These are phyloP conservation scores for Oncorhynchus kisutch DNA, from an alignment of 2,113 vertebrate genomes.

Conservation along the genomic window DNA sequence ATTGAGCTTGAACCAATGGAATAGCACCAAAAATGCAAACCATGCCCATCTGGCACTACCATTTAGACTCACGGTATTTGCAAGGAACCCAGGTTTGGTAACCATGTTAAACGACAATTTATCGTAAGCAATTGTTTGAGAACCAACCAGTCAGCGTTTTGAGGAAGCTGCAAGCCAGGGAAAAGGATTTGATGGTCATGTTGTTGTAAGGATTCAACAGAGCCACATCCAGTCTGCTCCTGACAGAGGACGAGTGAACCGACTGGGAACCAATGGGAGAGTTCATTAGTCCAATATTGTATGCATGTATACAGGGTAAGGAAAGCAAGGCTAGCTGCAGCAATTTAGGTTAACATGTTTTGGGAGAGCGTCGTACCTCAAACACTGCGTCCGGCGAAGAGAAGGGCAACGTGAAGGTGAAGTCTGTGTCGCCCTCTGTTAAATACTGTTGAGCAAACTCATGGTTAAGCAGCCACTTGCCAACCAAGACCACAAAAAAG, in stretches of 20 bases:
- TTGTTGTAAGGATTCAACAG: slow-evolving; percentile 34
- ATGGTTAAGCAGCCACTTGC: no score
- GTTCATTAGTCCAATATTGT: neutral
- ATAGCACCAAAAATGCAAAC: no score
- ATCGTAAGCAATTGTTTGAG: neutral
- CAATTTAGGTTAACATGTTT: no score
- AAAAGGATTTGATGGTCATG: slow-evolving; percentile 40
- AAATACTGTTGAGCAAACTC: slow-evolving; percentile 51
- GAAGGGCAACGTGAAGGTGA: slow-evolving; percentile 57
- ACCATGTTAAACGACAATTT: neutral
- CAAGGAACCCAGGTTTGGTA: neutral
- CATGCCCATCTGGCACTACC: no score
- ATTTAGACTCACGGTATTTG: no score
- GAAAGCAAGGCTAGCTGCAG: no score
- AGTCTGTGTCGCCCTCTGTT: slow-evolving; percentile 57
- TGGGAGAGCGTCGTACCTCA: slow-evolving; percentile 46
- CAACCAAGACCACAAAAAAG: slow-evolving; percentile 53
- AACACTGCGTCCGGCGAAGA: slow-evolving; percentile 19
- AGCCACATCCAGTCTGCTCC: slow-evolving; percentile 47
- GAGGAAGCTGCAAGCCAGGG: slow-evolving; percentile 55
- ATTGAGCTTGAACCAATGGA: slow-evolving; percentile 15
- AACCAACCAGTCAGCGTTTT: slow-evolving; percentile 50
- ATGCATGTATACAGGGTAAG: no score
- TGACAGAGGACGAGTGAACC: slow-evolving; percentile 35
- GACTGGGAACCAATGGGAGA: slow-evolving; percentile 36